Base-by-base conservation (phyloP, 2,113 vertebrate species). In the Urocitellus parryii region DNA sequence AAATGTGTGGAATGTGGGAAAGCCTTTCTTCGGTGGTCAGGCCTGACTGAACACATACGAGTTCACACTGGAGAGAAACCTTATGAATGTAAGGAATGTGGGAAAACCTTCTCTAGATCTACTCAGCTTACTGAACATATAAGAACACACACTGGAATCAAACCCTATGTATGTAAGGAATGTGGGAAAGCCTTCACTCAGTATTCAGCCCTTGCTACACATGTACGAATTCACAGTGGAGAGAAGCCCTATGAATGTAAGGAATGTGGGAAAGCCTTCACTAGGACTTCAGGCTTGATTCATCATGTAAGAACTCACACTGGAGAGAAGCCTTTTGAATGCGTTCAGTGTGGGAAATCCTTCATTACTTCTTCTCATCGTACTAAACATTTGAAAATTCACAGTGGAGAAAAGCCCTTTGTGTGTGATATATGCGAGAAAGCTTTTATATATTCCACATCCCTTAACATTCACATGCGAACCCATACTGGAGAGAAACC, bases 41-140 rank as follows among this genome's bases (percentile, higher is more conserved):
- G 93, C 70, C 87, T 94, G 25, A 94, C 93, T 12, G 93, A 94
- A 58, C 93, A 94, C 87, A 68, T 94, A 14, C 51, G 93, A 56
- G 93, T 94, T n/a, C 93, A 94, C 93, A 94, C 70, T 68, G 93
- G 93, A 74, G 93, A 94, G 74, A 94, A 94, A 61, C 93, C 93
- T 77, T 94, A 94, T 16, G 93, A 94, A 8, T 94, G 93, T 68
- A 90, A 94, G 93, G 93, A 94, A 5, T 94, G 93, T 58, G 93
- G 93, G 5, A 94, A 94, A 48, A 81, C 93, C 45, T 94, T 94
- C 73, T 94, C 93, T 7, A 65, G 93, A n/a, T 94, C 93, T 53
- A 94, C 93, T 11, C 93, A 94, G 87, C 93, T 94, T 2, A 94
- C 70, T 20, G 93, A 94, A 12, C 93, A 94, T 27, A 16, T 90